phyloP scores from a whole-genome alignment of 2,888 invertebrate genomes.

The Cheilosia pagana region DNA sequence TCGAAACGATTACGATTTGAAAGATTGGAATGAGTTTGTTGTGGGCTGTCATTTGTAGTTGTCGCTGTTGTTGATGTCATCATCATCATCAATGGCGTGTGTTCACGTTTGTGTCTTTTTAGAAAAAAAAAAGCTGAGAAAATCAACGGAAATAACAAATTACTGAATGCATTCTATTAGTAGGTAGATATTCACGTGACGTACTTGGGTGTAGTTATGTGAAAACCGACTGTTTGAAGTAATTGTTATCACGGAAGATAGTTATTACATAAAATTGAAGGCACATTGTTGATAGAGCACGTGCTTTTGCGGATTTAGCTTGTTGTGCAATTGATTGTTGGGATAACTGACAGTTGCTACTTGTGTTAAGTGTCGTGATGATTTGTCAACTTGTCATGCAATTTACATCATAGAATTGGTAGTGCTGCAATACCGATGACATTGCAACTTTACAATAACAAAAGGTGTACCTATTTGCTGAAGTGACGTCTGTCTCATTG shows the following conservation, averaged over 20 bases:
- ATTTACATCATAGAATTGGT: too few species aligned
- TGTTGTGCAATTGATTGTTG: too few species aligned
- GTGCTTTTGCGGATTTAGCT: neutral
- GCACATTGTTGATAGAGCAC: constrained; percentile 3
- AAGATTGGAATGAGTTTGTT: constrained; percentile 56
- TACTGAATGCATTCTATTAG: constrained; percentile 17
- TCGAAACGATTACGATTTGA: constrained; percentile 66
- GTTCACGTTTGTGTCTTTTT: constrained; percentile 38
- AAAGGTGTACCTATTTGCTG: too few species aligned
- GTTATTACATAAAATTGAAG: constrained; percentile 18
- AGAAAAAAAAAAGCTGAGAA: constrained; percentile 12
- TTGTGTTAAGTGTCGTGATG: neutral
- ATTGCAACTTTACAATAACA: too few species aligned
- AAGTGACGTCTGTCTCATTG: too few species aligned
- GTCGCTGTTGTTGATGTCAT: constrained; percentile 55
- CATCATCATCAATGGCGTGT: constrained; percentile 50
- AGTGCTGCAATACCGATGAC: too few species aligned
- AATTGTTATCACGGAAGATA: constrained; percentile 32
- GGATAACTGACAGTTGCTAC: too few species aligned
- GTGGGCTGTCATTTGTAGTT: constrained; percentile 51
- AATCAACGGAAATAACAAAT: constrained; percentile 39
- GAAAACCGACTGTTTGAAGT: constrained; percentile 24
- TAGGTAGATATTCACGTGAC: constrained; percentile 15
- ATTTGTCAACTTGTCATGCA: neutral
- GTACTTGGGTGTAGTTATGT: constrained; percentile 31